Conservation (phyloP, 2,797 vertebrate genomes). For the Paratrypauchen microcephalus region DNA sequence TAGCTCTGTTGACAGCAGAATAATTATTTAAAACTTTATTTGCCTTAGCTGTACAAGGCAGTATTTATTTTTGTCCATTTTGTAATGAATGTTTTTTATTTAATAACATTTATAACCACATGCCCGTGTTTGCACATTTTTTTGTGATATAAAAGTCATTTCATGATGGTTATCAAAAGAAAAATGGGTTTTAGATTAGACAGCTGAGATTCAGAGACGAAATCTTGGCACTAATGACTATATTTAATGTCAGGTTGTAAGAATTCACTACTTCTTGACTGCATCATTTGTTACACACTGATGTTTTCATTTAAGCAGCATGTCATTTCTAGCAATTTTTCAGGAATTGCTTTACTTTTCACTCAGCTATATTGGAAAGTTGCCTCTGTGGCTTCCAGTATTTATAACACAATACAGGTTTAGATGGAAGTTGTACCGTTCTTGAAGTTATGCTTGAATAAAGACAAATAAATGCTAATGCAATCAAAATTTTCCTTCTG, state of each 20-base stretch:
- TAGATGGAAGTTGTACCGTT: constrained; percentile 9
- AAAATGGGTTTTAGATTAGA: background rate
- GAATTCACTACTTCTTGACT: constrained; percentile 6
- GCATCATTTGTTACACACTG: constrained; percentile 8
- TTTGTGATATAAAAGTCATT: background rate
- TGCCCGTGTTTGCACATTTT: background rate
- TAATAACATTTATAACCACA: background rate
- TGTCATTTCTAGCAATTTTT: constrained; percentile 2
- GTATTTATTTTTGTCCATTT: background rate
- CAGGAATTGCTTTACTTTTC: constrained; percentile 6
- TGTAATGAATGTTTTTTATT: background rate
- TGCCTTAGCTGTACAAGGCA: background rate
- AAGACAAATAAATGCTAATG: constrained; percentile 17
- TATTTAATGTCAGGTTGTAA: constrained; percentile 12
- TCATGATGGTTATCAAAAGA: background rate
- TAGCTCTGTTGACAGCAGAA: background rate
- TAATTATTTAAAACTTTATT: background rate
- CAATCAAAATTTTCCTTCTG: constrained; percentile 17
- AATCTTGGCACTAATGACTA: constrained; percentile 1
- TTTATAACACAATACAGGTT: background rate
- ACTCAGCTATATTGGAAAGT: constrained; percentile 4
- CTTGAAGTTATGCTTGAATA: constrained; percentile 15
- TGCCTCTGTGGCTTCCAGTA: background rate
- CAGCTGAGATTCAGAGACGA: constrained; percentile 5
- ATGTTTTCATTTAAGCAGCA: constrained; percentile 4